Evolutionary conservation across 2,888 invertebrate genomes (phyloP).

Genomic region (Mythimna loreyi): DNA sequence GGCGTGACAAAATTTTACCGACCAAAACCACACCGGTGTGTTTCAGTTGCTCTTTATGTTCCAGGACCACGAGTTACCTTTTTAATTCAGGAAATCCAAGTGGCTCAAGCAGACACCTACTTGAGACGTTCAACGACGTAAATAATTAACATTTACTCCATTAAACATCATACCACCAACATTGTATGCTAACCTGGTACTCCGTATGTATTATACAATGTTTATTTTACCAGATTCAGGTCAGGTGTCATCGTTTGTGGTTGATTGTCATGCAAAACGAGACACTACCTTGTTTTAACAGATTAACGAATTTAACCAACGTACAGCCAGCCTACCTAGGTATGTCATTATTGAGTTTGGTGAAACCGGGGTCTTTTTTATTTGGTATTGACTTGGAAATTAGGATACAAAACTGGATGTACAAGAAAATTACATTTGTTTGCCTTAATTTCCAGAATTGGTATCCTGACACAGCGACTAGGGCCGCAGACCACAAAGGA

Average conservation of each 20-base stretch:
- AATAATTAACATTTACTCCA: not conserved
- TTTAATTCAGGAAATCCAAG: too few relatives aligned
- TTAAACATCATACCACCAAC: not conserved
- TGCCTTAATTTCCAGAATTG: too few relatives aligned
- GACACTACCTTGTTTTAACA: slow-evolving; percentile 34
- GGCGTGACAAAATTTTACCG: too few relatives aligned
- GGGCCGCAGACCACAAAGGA: too few relatives aligned
- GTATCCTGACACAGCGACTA: too few relatives aligned
- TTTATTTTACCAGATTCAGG: slow-evolving; percentile 63
- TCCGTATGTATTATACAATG: slow-evolving; percentile 44
- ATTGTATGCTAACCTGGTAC: not conserved
- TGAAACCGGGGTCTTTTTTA: not conserved
- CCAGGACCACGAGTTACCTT: too few relatives aligned
- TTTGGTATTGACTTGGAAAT: too few relatives aligned
- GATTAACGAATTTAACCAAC: slow-evolving; percentile 49
- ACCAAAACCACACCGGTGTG: too few relatives aligned
- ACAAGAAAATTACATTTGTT: too few relatives aligned
- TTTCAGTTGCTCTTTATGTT: too few relatives aligned
- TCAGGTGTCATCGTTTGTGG: slow-evolving; percentile 49
- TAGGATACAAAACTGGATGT: too few relatives aligned
- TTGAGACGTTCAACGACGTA: not conserved
- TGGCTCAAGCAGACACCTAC: too few relatives aligned
- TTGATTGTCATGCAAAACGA: slow-evolving; percentile 55
- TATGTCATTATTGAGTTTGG: slow-evolving; percentile 12
- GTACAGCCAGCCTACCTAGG: not conserved